Conservation (phyloP, 35 echinoderm and acorn worm species). For the Heliocidaris tuberculata region DNA sequence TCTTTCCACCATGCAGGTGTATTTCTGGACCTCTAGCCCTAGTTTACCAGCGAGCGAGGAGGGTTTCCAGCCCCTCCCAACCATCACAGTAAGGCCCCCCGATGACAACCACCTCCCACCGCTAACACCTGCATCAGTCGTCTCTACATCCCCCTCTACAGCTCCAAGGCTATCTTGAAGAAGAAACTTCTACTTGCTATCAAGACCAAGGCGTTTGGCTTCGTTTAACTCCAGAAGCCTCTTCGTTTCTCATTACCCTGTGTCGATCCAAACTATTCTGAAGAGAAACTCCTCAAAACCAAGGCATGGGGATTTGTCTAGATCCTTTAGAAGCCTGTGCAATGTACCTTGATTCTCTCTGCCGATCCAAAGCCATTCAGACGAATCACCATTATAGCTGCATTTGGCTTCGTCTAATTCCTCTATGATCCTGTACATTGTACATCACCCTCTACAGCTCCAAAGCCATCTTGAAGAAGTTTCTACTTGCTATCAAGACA, state of each 20-base stretch:
- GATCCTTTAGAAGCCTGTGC: neutral
- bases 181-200: conserved; percentile 91
- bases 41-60: conserved; percentile 97
- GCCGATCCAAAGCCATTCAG: too few species aligned
- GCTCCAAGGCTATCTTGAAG: conserved; percentile 90
- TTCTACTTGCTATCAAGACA: conserved; percentile 94
- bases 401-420: neutral
- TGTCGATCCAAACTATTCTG: conserved; percentile 81
- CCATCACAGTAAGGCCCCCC: conserved; percentile 91
- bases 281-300: conserved; percentile 87
- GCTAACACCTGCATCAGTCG: conserved; percentile 98
- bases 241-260: conserved; percentile 63
- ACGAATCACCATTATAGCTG: too few species aligned
- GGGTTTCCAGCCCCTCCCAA: conserved; percentile 98
- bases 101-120: conserved; percentile 99
- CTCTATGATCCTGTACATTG: neutral
- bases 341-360: too few species aligned
- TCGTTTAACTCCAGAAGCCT: conserved; percentile 59
- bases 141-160: conserved; percentile 96
- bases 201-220: conserved; percentile 99
- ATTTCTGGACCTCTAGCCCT: conserved; percentile 98
- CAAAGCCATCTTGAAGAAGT: conserved; percentile 83
- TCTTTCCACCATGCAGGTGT: conserved; percentile 63
- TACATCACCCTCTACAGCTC: conserved; percentile 85
- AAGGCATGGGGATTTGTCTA: conserved; percentile 92